Conservation (phyloP, 2,888 invertebrate genomes). For the Epinotia demarniana region DNA sequence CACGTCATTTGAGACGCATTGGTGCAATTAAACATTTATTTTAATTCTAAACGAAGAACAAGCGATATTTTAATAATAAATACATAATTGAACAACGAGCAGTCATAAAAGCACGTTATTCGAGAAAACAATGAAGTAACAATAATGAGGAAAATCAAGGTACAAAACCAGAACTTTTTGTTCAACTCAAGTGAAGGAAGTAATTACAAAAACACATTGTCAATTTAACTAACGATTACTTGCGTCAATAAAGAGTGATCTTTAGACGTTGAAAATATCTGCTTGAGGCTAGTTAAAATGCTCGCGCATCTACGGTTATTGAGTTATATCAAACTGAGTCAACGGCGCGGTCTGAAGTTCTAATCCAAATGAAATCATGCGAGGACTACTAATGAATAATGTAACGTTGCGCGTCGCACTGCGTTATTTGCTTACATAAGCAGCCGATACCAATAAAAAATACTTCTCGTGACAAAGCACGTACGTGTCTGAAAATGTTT, state of each 20-base stretch:
- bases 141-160: slow-evolving; percentile 52
- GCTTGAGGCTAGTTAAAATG: slow-evolving; percentile 5
- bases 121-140: slow-evolving; percentile 22
- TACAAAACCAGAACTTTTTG: slow-evolving; percentile 60
- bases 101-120: not conserved
- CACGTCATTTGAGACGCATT: not conserved
- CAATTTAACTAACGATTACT: slow-evolving; percentile 47
- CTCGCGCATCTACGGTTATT: slow-evolving; percentile 15
- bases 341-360: slow-evolving; percentile 33
- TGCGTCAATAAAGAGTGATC: slow-evolving; percentile 37
- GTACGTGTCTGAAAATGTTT: slow-evolving; percentile 65
- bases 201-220: slow-evolving; percentile 71
- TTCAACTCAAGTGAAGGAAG: slow-evolving; percentile 67
- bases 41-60: not conserved
- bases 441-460: slow-evolving; percentile 71
- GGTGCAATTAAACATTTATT: not conserved
- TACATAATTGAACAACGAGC: not conserved
- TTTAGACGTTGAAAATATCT: slow-evolving; percentile 13
- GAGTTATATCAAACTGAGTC: slow-evolving; percentile 40
- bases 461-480: slow-evolving; percentile 75
- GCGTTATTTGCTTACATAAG: slow-evolving; percentile 79
- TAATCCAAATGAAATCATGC: slow-evolving; percentile 62
- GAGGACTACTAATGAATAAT: slow-evolving; percentile 74
- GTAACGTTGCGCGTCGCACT: slow-evolving; percentile 63
- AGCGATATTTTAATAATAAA: not conserved